Percentiles rank a stretch among this genome's conserved stretches.
phyloP scores from a whole-genome alignment of 2,888 invertebrate species.

The Melipona bicolor region DNA sequence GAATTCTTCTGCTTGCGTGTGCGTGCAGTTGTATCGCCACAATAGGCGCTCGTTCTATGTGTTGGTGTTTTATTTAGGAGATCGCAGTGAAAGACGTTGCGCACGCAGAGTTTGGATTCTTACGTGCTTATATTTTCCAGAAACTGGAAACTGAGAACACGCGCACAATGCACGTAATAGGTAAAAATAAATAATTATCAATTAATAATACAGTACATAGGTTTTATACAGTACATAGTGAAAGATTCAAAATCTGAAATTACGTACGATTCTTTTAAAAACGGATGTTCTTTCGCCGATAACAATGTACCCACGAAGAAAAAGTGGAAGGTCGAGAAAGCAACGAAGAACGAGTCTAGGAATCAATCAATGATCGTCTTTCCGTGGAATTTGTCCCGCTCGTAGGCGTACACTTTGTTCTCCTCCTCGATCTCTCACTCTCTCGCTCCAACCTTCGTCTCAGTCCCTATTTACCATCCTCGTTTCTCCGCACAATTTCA shows the following conservation, averaged over 20 bases:
- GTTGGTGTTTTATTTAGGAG: constrained; percentile 3
- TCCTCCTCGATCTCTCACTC: background rate
- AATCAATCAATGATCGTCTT: constrained; percentile 67
- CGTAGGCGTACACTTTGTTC: constrained; percentile 55
- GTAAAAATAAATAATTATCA: no score
- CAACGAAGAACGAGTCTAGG: constrained; percentile 57
- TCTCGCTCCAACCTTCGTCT: background rate
- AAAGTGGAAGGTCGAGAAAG: constrained; percentile 17
- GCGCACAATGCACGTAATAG: no score
- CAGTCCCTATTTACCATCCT: background rate
- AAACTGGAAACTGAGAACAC: no score
- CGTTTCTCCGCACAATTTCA: constrained; percentile 32
- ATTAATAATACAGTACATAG: no score
- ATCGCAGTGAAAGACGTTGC: background rate
- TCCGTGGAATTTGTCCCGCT: constrained; percentile 53
- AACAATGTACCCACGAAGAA: constrained; percentile 31
- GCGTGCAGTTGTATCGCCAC: background rate
- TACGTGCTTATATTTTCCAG: no score
- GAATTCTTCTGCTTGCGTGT: background rate
- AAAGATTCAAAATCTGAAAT: no score
- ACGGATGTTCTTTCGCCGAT: constrained; percentile 42
- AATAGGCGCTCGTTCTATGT: background rate
- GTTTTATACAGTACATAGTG: no score
- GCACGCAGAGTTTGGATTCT: no score
- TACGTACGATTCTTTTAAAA: background rate